Conservation (phyloP, 2,888 invertebrate species). For the Macrophya annulata region DNA sequence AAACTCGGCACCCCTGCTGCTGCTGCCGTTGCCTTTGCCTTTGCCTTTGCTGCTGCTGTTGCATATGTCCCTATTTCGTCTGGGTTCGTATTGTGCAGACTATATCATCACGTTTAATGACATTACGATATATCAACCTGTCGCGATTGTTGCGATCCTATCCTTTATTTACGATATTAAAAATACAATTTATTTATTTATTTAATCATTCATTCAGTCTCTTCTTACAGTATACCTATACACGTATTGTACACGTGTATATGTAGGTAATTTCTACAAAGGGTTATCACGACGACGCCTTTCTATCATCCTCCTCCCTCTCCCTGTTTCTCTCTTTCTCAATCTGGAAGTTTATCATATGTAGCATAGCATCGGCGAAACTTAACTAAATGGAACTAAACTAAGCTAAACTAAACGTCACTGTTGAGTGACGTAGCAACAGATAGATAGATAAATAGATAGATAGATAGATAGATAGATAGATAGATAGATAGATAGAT, state of each 20-base stretch:
- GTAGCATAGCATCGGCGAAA: neutral
- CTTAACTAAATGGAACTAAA: neutral
- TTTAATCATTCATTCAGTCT: neutral
- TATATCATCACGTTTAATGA: neutral
- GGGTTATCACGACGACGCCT: neutral
- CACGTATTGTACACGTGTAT: neutral
- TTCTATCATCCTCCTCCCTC: neutral
- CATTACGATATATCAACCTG: slow-evolving; percentile 1
- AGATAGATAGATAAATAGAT: slow-evolving; percentile 35
- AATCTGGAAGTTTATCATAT: slow-evolving; percentile 2
- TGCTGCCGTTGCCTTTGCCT: neutral
- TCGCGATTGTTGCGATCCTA: neutral
- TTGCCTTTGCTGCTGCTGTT: neutral
- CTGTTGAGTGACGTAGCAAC: slow-evolving; percentile 47
- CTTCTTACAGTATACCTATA: neutral
- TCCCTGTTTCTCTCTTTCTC: slow-evolving; percentile 7
- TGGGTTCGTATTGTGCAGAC: slow-evolving; percentile 44
- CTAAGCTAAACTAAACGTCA: slow-evolving; percentile 24
- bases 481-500: neutral
- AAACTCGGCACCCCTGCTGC: slow-evolving; percentile 47
- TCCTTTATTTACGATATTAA: slow-evolving; percentile 9
- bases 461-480: slow-evolving; percentile 1
- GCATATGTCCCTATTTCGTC: slow-evolving; percentile 44
- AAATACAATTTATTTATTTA: neutral
- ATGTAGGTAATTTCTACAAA: neutral